phyloP scores from a whole-genome alignment of 2,888 invertebrate genomes.

The Schrankia costaestrigalis region DNA sequence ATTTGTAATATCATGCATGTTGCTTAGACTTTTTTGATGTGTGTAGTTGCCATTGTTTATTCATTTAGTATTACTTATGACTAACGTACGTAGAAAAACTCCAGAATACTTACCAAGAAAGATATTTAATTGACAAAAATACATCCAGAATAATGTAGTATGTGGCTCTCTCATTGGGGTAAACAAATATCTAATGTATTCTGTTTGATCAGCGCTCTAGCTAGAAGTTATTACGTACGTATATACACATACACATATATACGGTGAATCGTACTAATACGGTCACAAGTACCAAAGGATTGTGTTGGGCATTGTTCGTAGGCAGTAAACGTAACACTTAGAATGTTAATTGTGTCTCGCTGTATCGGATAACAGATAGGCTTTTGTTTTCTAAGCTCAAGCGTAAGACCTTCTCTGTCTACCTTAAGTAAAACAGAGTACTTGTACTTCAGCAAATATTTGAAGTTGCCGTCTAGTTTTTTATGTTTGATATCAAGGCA shows the following conservation, averaged over 20 bases:
- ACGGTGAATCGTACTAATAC: conserved; percentile 15
- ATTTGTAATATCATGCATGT: too few species aligned
- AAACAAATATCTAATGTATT: not conserved
- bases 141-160: too few species aligned
- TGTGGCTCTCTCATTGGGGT: too few species aligned
- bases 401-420: conserved; percentile 31
- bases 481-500: not conserved
- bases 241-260: not conserved
- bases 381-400: conserved; percentile 45
- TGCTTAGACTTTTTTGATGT: too few species aligned
- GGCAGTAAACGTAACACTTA: conserved; percentile 41
- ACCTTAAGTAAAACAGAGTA: conserved; percentile 4
- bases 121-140: too few species aligned
- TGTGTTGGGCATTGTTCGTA: conserved; percentile 31
- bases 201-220: conserved; percentile 7
- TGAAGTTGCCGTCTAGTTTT: too few species aligned
- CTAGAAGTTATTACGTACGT: conserved; percentile 6
- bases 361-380: conserved; percentile 40
- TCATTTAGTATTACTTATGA: too few species aligned
- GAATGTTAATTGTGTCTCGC: conserved; percentile 53
- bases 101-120: too few species aligned
- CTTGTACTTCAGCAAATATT: not conserved
- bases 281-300: conserved; percentile 12
- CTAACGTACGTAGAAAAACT: too few species aligned
- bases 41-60: too few species aligned